Evolutionary conservation across 2,888 invertebrate genomes (phyloP), one percentile per base, ranked within the genome.

Genomic region (Escarpia spicata): DNA sequence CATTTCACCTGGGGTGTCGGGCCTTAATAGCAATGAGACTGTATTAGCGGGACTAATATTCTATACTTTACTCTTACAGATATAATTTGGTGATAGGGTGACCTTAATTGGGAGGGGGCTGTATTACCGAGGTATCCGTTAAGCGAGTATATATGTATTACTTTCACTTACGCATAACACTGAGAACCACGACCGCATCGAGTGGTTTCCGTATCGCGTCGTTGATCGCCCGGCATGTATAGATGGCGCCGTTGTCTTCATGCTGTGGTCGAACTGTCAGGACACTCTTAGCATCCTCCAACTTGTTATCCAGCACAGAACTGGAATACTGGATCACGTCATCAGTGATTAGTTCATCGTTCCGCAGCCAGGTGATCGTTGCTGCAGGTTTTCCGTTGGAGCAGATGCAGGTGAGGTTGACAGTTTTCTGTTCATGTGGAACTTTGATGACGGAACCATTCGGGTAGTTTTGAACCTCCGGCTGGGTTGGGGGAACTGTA

Each of bases 301-400:
- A 93, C 94, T 96, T 95, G 94, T 95, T 96, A 15, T 93, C 93
- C 93, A 92, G 60, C 26, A n/a, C 43, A 31, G 15, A 45, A 12
- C 45, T 75, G 75, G 26, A 75, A 26, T 75, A 75, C 75, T 75
- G 75, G 75, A 98, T 98, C 94, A 98, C 98, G 75, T 75, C 26
- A 6, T 75, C 75, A 6, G 19, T 75, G 75, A 75, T 75, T 75
- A 75, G 75, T 75, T 75, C 75, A 75, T 75, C n/a, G 96, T 99
- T 99, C 96, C 98, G 98, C 97, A 98, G 99, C 99, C 96, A 98
- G 89, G 94, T 94, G 15, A 96, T 93, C 0, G 93, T 93, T 0
- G 99, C 99, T 8, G 99, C 98, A 4, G 99, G 99, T 97, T 99
- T 99, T 0, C 99, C 99, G 3, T 99, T 98, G 19, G 98, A 97